These are phyloP conservation scores for Lacerta bilineata DNA, from an alignment of 2,797 vertebrate genomes.

Conservation along the genomic window DNA sequence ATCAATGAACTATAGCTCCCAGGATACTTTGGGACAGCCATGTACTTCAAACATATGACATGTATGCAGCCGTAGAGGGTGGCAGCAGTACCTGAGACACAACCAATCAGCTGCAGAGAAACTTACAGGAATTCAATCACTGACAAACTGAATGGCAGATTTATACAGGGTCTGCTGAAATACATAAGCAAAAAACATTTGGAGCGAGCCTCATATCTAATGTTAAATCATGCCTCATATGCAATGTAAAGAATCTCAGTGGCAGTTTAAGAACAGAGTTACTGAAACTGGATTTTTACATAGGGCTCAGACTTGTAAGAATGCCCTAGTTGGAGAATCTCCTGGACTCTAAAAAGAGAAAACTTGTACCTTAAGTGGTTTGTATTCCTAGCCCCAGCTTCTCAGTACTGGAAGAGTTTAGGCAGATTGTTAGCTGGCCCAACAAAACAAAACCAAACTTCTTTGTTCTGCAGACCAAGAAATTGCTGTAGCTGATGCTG, in stretches of 20 bases:
- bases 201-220: not conserved
- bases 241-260: not conserved
- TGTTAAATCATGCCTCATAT: not conserved
- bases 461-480: not conserved
- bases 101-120: not conserved
- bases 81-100: not conserved
- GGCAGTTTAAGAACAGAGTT: not conserved
- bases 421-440: no score
- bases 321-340: not conserved
- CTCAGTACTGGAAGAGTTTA: not conserved
- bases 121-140: not conserved
- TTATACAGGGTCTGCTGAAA: slow-evolving; percentile 1
- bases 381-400: not conserved
- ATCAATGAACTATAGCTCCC: no score
- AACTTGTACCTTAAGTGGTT: not conserved
- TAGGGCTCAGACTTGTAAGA: not conserved
- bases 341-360: not conserved
- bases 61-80: not conserved
- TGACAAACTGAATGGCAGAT: not conserved
- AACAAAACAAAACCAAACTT: not conserved
- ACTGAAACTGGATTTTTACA: not conserved
- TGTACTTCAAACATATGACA: no score
- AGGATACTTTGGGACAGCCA: no score
- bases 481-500: not conserved
- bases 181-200: not conserved